Conservation (phyloP, 1,140 invertebrate genomes). For the Dolichoris vasculosae region DNA sequence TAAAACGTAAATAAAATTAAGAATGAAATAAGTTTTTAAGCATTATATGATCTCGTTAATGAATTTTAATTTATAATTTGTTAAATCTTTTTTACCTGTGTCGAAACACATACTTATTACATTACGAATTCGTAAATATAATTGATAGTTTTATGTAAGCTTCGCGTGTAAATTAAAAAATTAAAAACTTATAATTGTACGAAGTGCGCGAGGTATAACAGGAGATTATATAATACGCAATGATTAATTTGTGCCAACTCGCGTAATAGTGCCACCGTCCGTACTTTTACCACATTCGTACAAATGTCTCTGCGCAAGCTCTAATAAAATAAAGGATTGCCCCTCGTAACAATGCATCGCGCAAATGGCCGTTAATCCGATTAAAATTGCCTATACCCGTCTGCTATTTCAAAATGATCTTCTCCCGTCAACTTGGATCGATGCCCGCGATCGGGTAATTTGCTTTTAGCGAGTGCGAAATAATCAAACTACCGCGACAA, state of each 20-base stretch:
- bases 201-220: not conserved
- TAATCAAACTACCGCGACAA: not conserved
- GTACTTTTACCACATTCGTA: not conserved
- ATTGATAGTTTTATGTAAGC: not conserved
- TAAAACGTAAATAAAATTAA: not conserved
- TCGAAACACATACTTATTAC: not conserved
- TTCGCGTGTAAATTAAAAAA: not conserved
- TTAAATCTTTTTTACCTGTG: not conserved
- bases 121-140: not conserved
- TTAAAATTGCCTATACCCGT: constrained; percentile 7
- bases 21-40: not conserved
- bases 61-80: not conserved
- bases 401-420: constrained; percentile 43
- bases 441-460: not conserved
- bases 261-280: not conserved
- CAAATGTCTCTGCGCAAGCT: not conserved
- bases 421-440: constrained; percentile 19
- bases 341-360: not conserved
- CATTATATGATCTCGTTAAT: not conserved
- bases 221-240: not conserved
- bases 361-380: constrained; percentile 26
- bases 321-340: constrained; percentile 21
- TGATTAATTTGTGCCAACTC: not conserved
- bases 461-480: constrained; percentile 32
- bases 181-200: not conserved